These are phyloP conservation scores for Otolemur crassicaudatus DNA, from an alignment of 2,797 vertebrate species.

Conservation along the genomic window DNA sequence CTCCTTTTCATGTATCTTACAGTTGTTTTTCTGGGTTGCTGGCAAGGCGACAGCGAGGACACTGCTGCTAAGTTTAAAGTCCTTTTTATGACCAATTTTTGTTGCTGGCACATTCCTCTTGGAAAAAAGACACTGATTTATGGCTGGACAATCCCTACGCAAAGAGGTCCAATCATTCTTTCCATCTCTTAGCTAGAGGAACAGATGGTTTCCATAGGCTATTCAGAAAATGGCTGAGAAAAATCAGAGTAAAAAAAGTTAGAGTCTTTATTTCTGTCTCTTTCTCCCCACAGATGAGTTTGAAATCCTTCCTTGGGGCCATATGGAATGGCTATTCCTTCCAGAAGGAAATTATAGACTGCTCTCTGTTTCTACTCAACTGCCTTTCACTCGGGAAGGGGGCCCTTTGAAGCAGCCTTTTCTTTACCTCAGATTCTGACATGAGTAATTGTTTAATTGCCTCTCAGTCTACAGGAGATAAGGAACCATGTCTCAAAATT, in stretches of 20 bases:
- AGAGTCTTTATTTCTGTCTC: constrained; percentile 70
- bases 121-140: constrained; percentile 21
- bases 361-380: constrained; percentile 60
- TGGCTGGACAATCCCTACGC: not conserved
- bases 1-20: not conserved
- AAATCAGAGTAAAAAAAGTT: constrained; percentile 32
- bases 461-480: constrained; percentile 44
- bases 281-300: constrained; percentile 64
- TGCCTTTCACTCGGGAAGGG: constrained; percentile 59
- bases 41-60: not conserved
- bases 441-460: constrained; percentile 65
- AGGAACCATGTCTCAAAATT: not conserved
- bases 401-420: constrained; percentile 63
- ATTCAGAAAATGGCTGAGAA: constrained; percentile 54
- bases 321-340: constrained; percentile 45
- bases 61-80: not conserved
- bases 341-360: constrained; percentile 35
- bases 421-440: constrained; percentile 43
- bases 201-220: not conserved
- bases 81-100: constrained; percentile 8
- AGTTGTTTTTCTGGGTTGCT: not conserved
- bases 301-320: constrained; percentile 56
- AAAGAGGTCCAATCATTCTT: not conserved
- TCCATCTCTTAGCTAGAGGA: not conserved
- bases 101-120: not conserved